Evolutionary conservation across 2,888 invertebrate genomes (phyloP), one percentile per base, ranked within the genome.

Genomic region (Clivina fossor): DNA sequence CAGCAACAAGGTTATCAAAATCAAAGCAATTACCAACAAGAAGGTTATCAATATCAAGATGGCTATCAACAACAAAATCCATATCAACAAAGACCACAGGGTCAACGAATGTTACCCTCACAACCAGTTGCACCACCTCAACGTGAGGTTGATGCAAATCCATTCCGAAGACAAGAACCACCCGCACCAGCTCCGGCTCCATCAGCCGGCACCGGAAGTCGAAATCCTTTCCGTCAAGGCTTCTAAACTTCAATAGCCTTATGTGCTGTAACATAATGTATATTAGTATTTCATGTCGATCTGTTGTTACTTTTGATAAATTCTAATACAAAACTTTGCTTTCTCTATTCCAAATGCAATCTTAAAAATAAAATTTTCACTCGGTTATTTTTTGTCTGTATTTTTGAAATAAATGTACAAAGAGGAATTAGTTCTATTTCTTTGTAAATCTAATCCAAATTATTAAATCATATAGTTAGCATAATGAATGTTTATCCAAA

Each of bases 181-280:
- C 61, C 47, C 35, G 62, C 59, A 53, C 71, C 65, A 44, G 68
- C 75, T 68, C 71, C 69, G 63, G 65, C 62, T 62, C 68, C 62
- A 67, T 69, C 61, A 51, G 76, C 77, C 68, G 71, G 64, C 47
- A 67, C 75, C 69, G 67, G 75, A 76, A 66, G 82, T 67, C 82
- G 84, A 67, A 89, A 89, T 76, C 89, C 90, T 58, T 90, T 90
- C 78, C 84, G 90, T 72, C 88, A 88, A 82, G 88, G 88, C 73
- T 86, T 88, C 76, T 83, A 76, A 75, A 47, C 41, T 33, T 24
- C 4, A 13, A 22, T 37, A 40, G 35, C 35, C 35, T 44, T 47
- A 46, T 18, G 46, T 38, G 46, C 38, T 54, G 54, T 54, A 55
- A 46, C 30, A 55, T 55, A 55, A 46, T 55, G 55, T 55, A 55